Evolutionary conservation across 2,797 vertebrate species (phyloP), one percentile per base, ranked within the genome.

Genomic region (Bryconaethiops microstoma): DNA sequence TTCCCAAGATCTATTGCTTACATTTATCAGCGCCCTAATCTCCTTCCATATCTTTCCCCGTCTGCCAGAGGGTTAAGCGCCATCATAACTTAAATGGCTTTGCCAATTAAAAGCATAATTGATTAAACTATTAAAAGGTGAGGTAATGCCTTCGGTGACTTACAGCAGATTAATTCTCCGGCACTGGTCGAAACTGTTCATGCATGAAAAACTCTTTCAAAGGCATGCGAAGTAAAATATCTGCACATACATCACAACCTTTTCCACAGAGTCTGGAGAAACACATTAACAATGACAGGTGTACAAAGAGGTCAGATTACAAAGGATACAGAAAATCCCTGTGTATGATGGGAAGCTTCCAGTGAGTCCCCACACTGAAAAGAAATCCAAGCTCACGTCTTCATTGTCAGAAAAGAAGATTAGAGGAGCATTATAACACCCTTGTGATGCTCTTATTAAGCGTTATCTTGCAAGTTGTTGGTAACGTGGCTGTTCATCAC

Each of bases 101-200:
- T 48, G 13, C 45, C 54, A 77, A 63, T 64, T 80, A 80, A 69
- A 80, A 78, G 45, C 19, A 19, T 81, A 69, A 84, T 80, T 69
- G 45, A 83, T 80, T 74, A 64, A 29, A 54, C 69, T 67, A 74
- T 77, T 70, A 74, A 48, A 64, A 68, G 78, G 55, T 69, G 63
- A 63, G 52, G 19, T 42, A 68, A 71, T 45, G 23, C 71, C 54
- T 10, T 65, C 40, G 23, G 54, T 70, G 39, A 52, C 57, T 23
- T 63, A 45, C 71, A 67, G 50, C 54, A 62, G 39, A 75, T 14
- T 62, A 57, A 73, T 73, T 9, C 45, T n/a, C 6, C 7, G 73
- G 3, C 50, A 64, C 57, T 16, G 40, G 8, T 40, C 29, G 7
- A 40, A 76, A 55, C 5, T 35, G 45, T 5, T 14, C 60, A 35